These are phyloP conservation scores for Tiliacea aurago DNA, from an alignment of 2,888 invertebrate genomes.

Conservation along the genomic window DNA sequence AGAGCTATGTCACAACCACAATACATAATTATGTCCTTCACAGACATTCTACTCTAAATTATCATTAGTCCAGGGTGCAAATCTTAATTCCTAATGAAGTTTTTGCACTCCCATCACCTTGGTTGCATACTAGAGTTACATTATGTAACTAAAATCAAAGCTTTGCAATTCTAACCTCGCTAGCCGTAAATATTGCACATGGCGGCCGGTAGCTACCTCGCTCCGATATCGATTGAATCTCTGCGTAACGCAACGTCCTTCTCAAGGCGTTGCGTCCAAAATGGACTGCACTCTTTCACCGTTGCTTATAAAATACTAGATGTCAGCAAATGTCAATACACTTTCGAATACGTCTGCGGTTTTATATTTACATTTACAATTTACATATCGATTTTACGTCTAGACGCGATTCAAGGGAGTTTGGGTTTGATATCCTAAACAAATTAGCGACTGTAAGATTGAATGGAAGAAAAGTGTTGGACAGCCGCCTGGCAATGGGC, in stretches of 20 bases:
- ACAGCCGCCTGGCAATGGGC: constrained; percentile 47
- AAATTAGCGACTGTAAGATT: constrained; percentile 51
- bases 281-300: constrained; percentile 7
- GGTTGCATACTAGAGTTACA: background rate
- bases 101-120: background rate
- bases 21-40: background rate
- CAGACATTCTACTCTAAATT: background rate
- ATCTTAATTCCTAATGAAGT: constrained; percentile 2
- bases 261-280: constrained; percentile 13
- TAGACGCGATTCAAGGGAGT: constrained; percentile 54
- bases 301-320: constrained; percentile 15
- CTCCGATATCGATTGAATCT: constrained; percentile 48
- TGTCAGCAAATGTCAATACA: constrained; percentile 57
- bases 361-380: too few relatives aligned
- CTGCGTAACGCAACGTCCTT: constrained; percentile 28
- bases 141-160: constrained; percentile 18
- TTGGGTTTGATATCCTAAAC: constrained; percentile 52
- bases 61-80: too few relatives aligned
- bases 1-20: background rate
- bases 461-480: constrained; percentile 50
- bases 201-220: constrained; percentile 35
- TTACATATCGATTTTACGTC: constrained; percentile 60
- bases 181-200: constrained; percentile 51
- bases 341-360: constrained; percentile 53
- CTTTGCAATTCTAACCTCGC: constrained; percentile 47